phyloP scores from a whole-genome alignment of 2,113 vertebrate species.

The Octodon degus region DNA sequence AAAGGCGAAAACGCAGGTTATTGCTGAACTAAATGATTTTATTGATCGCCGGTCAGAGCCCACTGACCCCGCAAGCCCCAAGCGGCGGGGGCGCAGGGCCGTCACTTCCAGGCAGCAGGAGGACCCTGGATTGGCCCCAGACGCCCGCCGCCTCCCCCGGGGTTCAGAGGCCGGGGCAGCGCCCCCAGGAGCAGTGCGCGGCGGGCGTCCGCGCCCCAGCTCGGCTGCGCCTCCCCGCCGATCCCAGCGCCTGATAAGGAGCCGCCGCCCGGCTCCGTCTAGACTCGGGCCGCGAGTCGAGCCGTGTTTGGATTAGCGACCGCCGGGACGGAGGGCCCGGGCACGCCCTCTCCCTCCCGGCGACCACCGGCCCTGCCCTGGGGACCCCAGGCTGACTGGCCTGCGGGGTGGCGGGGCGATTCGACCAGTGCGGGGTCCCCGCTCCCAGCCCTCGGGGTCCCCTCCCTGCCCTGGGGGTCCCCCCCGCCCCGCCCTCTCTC shows the following conservation, averaged over 20 bases:
- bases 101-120: constrained; percentile 76
- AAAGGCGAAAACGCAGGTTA: constrained; percentile 54
- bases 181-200: too few species aligned
- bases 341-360: constrained; percentile 83
- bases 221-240: constrained; percentile 86
- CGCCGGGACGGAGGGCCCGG: constrained; percentile 71
- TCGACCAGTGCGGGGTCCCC: constrained; percentile 22
- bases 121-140: constrained; percentile 40
- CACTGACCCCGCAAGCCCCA: constrained; percentile 70
- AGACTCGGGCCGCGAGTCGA: constrained; percentile 92
- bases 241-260: constrained; percentile 91
- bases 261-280: constrained; percentile 91
- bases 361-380: constrained; percentile 44
- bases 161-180: background rate
- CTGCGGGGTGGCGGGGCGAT: constrained; percentile 61
- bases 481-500: background rate
- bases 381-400: constrained; percentile 65
- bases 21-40: constrained; percentile 78
- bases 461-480: too few species aligned
- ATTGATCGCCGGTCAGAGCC: constrained; percentile 76
- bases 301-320: constrained; percentile 90
- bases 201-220: too few species aligned
- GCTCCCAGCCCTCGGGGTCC: background rate
- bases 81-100: constrained; percentile 53
- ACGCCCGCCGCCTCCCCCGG: background rate